Evolutionary conservation across 2,797 vertebrate species (phyloP), one percentile per base, ranked within the genome.

Genomic region (Galagoides demidoff): DNA sequence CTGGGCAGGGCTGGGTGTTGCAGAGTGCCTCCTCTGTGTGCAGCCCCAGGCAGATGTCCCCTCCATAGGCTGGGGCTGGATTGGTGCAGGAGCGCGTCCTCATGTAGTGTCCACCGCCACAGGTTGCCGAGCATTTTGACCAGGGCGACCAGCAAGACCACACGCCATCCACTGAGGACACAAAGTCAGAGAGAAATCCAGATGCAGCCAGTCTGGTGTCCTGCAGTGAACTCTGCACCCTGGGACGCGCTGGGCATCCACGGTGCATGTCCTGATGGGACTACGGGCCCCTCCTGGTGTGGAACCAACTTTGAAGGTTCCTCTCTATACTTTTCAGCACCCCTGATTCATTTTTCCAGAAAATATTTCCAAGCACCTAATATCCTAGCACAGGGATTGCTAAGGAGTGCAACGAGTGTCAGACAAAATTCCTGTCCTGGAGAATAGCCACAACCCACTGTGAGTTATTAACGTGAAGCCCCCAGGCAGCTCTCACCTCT

Each of bases 91-190:
- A 99, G 45, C 99, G 99, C 0, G 99, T 99, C 95, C 99, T 99
- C 99, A 99, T 99, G 97, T 99, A 99, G 98, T 99, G 99, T 27
- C 99, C 99, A 43, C 99, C 99, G 34, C 99, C 99, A n/a, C 99
- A 99, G 0, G 99, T 99, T 29, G 99, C 99, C 0, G 99, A 99
- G 97, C 99, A 99, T 98, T 99, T 99, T 5, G 99, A 99, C 99
- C 99, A 99, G 9, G 99, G 98, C 0, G 99, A 99, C 99, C 99
- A 99, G 97, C 99, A 99, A 0, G 99, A 99, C 99, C 99, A 99
- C 94, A 99, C 98, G 63, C 99, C 99, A 14, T 99, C 99, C 99
- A 99, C 99, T 99, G 97, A 31, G 76, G 59, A 97, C 10, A 95
- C 90, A 98, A 45, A 85, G 49, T 0, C 23, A 49, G 2, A 45